Evolutionary conservation across 2,113 vertebrate genomes (phyloP).

Genomic region (Etia nguti): DNA sequence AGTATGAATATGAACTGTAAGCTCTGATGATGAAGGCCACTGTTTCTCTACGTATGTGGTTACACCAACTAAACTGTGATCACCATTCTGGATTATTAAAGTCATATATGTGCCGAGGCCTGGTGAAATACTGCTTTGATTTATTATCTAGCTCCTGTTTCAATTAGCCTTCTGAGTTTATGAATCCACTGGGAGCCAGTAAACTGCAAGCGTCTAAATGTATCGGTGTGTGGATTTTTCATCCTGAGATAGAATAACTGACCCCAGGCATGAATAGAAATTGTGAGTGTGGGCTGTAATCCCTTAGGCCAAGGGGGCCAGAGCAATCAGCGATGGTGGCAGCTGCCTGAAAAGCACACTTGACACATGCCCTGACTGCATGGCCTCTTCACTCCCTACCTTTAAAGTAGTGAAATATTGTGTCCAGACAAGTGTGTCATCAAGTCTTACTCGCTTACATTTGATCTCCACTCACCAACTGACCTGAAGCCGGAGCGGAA

Average conservation of each 20-base stretch:
- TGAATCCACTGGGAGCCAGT: constrained; percentile 28
- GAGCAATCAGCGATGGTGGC: constrained; percentile 3
- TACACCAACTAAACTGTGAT: background rate
- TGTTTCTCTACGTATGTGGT: background rate
- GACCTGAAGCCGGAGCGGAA: background rate
- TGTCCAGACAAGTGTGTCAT: background rate
- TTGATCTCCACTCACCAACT: background rate
- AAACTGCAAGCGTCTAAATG: background rate
- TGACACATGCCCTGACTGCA: background rate
- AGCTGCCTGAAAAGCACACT: constrained; percentile 24
- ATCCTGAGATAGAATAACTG: constrained; percentile 33
- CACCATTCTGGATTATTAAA: background rate
- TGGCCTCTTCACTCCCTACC: constrained; percentile 15
- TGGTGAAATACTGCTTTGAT: background rate
- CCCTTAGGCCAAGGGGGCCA: background rate
- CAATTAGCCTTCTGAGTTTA: constrained; percentile 46
- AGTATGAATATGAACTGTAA: background rate
- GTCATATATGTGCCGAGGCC: background rate
- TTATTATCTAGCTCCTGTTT: constrained; percentile 15
- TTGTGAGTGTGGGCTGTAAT: constrained; percentile 8
- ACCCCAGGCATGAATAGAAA: constrained; percentile 49
- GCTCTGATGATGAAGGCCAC: background rate
- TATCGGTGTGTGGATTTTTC: background rate
- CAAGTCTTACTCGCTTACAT: background rate
- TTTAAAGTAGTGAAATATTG: background rate